Evolutionary conservation across 2,797 vertebrate species (phyloP).

Genomic region (Neostethus bicornis): DNA sequence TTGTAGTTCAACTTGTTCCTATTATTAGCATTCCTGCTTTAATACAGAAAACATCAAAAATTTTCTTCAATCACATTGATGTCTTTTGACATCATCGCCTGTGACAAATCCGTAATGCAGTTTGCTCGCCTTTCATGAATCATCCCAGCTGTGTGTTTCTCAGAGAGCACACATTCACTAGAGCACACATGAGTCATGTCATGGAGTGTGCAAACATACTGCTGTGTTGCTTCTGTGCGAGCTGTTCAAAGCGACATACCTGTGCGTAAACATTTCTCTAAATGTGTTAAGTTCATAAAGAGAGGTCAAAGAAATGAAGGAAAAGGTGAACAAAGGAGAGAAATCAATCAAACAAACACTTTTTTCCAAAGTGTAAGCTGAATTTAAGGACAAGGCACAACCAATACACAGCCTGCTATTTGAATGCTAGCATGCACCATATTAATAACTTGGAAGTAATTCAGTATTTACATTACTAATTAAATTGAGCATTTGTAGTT

Average conservation of each 20-base stretch:
- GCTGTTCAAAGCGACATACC: neutral
- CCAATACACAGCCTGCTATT: too few species aligned
- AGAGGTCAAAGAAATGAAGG: slow-evolving; percentile 2
- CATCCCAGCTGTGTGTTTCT: slow-evolving; percentile 30
- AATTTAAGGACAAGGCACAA: neutral
- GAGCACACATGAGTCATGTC: slow-evolving; percentile 13
- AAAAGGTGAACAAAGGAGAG: neutral
- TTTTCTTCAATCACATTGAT: neutral
- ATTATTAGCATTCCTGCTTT: neutral
- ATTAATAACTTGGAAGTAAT: too few species aligned
- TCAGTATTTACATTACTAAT: too few species aligned
- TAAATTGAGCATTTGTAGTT: too few species aligned
- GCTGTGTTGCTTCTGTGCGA: slow-evolving; percentile 3
- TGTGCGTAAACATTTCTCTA: neutral
- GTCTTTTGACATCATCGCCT: slow-evolving; percentile 36
- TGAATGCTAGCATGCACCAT: too few species aligned
- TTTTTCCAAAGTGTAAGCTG: neutral
- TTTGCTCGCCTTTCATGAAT: slow-evolving; percentile 35
- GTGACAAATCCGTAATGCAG: slow-evolving; percentile 31
- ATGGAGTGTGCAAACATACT: neutral
- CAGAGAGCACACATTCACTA: neutral
- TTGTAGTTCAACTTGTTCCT: neutral
- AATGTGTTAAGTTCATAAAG: neutral
- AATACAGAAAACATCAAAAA: neutral
- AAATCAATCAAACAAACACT: slow-evolving; percentile 3